A percentile compares a stretch with the other conserved stretches of the same genome.
Conservation (phyloP, 2,888 invertebrate species). For the Beris chalybata region DNA sequence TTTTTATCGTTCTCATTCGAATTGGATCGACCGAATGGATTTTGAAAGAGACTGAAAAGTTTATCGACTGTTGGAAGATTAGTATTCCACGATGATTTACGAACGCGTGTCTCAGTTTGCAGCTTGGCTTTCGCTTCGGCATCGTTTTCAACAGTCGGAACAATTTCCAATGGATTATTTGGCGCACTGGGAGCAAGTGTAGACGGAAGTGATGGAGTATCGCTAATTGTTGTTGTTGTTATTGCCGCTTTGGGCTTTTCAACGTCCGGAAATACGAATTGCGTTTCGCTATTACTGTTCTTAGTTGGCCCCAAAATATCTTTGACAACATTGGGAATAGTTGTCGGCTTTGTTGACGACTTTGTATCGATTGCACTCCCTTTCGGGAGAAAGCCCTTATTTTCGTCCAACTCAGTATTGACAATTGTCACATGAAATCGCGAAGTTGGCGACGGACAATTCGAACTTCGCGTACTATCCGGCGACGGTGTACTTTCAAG, state of each 20-base stretch:
- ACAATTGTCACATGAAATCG: constrained; percentile 42
- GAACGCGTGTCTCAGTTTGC: constrained; percentile 52
- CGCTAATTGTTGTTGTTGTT: not conserved
- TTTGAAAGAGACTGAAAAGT: constrained; percentile 66
- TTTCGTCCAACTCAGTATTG: constrained; percentile 13
- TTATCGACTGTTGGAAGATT: constrained; percentile 64
- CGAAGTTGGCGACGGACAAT: constrained; percentile 27
- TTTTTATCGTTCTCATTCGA: constrained; percentile 25
- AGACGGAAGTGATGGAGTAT: not conserved
- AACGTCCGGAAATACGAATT: constrained; percentile 24
- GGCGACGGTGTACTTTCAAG: constrained; percentile 4
- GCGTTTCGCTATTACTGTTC: not conserved
- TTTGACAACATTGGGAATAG: not conserved
- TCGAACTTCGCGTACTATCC: constrained; percentile 1
- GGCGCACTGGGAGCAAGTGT: not conserved
- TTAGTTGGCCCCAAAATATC: not conserved
- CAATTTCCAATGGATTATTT: not conserved
- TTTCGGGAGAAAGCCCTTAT: not conserved
- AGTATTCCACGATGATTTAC: constrained; percentile 65
- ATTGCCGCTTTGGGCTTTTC: not conserved
- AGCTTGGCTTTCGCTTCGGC: constrained; percentile 6
- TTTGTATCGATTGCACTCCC: too few species aligned
- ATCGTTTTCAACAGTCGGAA: not conserved
- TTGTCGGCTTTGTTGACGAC: not conserved
- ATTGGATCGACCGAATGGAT: constrained; percentile 15